These are phyloP conservation scores for Macroteleia sp. DNA, from an alignment of 2,888 invertebrate genomes.

Conservation along the genomic window DNA sequence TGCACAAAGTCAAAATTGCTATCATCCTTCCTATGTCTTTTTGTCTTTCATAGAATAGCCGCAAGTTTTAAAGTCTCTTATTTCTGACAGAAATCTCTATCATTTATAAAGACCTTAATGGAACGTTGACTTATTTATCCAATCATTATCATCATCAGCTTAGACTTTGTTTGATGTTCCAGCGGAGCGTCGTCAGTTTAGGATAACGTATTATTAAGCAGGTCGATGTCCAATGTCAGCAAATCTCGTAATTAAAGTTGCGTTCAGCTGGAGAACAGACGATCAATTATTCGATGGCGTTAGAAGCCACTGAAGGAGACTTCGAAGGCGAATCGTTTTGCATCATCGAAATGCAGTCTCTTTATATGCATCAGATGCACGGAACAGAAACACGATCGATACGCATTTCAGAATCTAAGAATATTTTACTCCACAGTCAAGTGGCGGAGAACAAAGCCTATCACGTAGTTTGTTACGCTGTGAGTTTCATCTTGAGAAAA, in stretches of 20 bases:
- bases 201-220: slow-evolving; percentile 44
- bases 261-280: not conserved
- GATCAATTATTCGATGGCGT: slow-evolving; percentile 17
- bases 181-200: slow-evolving; percentile 23
- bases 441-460: slow-evolving; percentile 56
- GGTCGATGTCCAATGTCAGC: slow-evolving; percentile 29
- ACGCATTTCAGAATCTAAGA: slow-evolving; percentile 12
- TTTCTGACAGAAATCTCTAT: slow-evolving; percentile 21
- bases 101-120: slow-evolving; percentile 50
- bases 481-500: slow-evolving; percentile 69
- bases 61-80: not conserved
- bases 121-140: slow-evolving; percentile 49
- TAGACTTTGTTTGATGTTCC: slow-evolving; percentile 16
- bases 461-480: slow-evolving; percentile 69
- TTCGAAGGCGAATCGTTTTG: slow-evolving; percentile 12
- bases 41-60: not conserved
- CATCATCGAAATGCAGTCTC: not conserved
- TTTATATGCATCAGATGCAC: no score
- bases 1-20: no score
- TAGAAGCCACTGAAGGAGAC: not conserved
- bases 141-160: slow-evolving; percentile 47
- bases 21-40: no score
- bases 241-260: slow-evolving; percentile 36
- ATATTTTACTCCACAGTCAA: slow-evolving; percentile 47
- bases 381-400: slow-evolving; percentile 11